Conservation (phyloP, 2,797 vertebrate species). For the Xenopus petersii region DNA sequence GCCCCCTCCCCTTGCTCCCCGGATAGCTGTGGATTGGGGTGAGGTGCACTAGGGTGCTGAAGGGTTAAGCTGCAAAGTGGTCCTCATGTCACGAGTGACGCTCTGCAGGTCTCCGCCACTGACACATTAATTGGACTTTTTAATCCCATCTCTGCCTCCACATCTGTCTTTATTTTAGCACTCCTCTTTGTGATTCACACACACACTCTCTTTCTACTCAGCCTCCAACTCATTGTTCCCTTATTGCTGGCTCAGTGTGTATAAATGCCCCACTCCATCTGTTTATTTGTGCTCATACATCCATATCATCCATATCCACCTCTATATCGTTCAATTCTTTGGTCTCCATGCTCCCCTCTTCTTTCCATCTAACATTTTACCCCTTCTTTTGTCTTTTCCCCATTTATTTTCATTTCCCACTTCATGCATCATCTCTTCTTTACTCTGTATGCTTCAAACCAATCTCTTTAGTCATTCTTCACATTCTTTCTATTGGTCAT, state of each 20-base stretch:
- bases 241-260: neutral
- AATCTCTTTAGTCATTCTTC: too few species aligned
- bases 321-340: neutral
- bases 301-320: neutral
- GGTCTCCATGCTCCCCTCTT: too few species aligned
- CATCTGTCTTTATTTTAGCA: slow-evolving; percentile 45
- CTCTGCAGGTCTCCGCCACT: slow-evolving; percentile 31
- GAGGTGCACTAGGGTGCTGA: slow-evolving; percentile 2
- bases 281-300: too few species aligned
- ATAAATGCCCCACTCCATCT: neutral
- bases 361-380: too few species aligned
- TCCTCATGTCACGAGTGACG: slow-evolving; percentile 26
- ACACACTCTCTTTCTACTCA: slow-evolving; percentile 6
- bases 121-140: slow-evolving; percentile 46
- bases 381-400: too few species aligned
- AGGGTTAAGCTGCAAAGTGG: slow-evolving; percentile 34
- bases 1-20: neutral
- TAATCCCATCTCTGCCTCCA: slow-evolving; percentile 38
- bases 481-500: too few species aligned
- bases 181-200: slow-evolving; percentile 23
- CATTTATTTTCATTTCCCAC: too few species aligned
- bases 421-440: too few species aligned
- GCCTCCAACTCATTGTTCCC: slow-evolving; percentile 20
- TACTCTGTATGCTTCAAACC: too few species aligned
- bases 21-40: neutral